Conservation (phyloP, 2,797 vertebrate species). For the Acanthis flammea region DNA sequence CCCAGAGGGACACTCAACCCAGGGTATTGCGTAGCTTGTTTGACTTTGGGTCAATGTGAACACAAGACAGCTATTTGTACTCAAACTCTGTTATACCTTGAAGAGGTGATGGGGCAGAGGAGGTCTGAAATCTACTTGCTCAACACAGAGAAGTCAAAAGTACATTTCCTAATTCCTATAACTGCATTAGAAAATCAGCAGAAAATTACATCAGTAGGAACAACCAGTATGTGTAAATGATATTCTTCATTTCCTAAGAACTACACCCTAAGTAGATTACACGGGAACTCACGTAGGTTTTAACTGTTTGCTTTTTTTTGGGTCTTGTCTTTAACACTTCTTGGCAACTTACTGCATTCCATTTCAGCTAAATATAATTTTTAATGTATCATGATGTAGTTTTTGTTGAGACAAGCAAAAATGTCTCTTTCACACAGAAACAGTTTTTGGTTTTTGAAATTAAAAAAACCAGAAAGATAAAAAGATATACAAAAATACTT, state of each 20-base stretch:
- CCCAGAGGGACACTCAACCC: background rate
- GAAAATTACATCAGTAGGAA: background rate
- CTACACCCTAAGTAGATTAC: background rate
- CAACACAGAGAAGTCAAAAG: background rate
- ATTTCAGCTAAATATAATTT: background rate
- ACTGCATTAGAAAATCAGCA: background rate
- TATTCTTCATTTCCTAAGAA: background rate
- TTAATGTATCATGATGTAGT: background rate
- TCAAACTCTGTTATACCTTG: background rate
- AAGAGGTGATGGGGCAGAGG: background rate
- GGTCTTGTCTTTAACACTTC: background rate
- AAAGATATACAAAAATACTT: background rate
- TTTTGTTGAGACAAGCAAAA: background rate
- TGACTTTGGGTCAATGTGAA: background rate
- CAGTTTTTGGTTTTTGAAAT: background rate
- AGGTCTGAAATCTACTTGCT: background rate
- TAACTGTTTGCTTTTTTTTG: background rate
- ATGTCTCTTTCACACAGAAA: background rate
- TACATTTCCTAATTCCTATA: background rate
- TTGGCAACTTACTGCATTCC: background rate
- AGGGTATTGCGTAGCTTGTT: background rate
- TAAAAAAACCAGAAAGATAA: background rate
- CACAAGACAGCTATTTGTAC: background rate
- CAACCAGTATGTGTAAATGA: background rate
- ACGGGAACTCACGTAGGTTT: fast-evolving